phyloP scores from a whole-genome alignment of 2,888 invertebrate species.

The Scrobipalpa costella region DNA sequence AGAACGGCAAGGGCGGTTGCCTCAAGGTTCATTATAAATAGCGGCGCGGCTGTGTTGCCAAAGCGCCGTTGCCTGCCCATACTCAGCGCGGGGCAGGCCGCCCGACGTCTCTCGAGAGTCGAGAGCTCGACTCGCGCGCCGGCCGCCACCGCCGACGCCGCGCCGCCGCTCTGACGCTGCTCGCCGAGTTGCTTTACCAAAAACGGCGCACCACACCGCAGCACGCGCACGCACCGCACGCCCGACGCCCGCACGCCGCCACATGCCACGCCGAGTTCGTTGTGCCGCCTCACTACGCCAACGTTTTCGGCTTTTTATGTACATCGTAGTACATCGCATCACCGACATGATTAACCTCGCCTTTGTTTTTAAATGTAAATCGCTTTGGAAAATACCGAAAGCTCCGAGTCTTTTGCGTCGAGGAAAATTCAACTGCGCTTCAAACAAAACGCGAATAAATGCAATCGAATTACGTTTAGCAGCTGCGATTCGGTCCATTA shows the following conservation, averaged over 20 bases:
- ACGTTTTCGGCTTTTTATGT: conserved; percentile 7
- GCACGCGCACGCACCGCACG: conserved; percentile 5
- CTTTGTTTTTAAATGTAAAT: conserved; percentile 8
- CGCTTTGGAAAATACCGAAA: neutral
- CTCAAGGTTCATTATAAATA: conserved; percentile 80
- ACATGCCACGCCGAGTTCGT: conserved; percentile 24
- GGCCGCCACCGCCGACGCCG: conserved; percentile 35
- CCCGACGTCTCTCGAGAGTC: conserved; percentile 26
- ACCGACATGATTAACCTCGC: neutral
- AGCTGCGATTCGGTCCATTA: conserved; percentile 21
- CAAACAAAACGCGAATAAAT: conserved; percentile 10
- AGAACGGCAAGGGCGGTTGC: conserved; percentile 74
- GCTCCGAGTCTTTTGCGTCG: neutral
- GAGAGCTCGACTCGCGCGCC: conserved; percentile 28
- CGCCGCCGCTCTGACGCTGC: conserved; percentile 31
- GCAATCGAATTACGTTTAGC: conserved; percentile 17
- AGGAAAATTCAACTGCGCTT: neutral
- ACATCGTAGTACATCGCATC: neutral
- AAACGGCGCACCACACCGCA: conserved; percentile 30
- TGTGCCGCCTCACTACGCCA: conserved; percentile 1
- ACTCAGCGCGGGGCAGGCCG: conserved; percentile 55
- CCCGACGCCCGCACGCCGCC: neutral
- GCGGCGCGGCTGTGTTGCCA: conserved; percentile 74
- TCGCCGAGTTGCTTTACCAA: conserved; percentile 34
- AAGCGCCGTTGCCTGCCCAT: conserved; percentile 70